Base-by-base conservation (phyloP, 2,113 vertebrate species). In the Rhagologus leucostigma region DNA sequence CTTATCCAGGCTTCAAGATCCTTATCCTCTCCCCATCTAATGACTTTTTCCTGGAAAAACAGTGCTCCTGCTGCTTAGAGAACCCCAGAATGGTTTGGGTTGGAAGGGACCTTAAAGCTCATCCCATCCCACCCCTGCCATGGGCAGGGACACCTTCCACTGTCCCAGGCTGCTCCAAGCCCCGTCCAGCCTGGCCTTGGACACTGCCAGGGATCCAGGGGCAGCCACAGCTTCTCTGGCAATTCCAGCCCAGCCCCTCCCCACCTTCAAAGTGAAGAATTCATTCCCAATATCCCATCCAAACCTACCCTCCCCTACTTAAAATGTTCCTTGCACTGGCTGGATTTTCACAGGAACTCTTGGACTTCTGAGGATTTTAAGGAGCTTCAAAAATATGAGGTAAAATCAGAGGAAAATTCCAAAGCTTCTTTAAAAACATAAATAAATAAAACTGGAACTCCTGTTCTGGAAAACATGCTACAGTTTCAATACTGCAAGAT, bases 101-200 rank as follows among this genome's bases (percentile, higher is more conserved):
- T 32, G 30, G 16, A 32, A 47, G 21, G 22, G 13, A 29, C 11
- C 1, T 39, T 39, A 30, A 67, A 82, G 0, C 4, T 1, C 55
- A 55, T 11, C 41, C 17, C 3, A 2, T 41, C 0, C 37, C 52
- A 33, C 6, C 35, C 16, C 15, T 11, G 24, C 41, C 65, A 32
- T 18, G 33, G 11, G 52, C 62, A 67, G 53, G 17, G 73, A 60
- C 42, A 23, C 4, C 19, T 75, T 0, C 62, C 62, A 18, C 26
- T 3, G 0, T 6, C 41, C 41, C 87, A 42, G 55, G 60, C 0
- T 35, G 41, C n/a, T 90, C 55, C 59, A 4, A 16, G 5, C 17
- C 41, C 9, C 3, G 0, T 80, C 50, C 78, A 75, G 0, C 46
- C 39, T 20, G 24, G 16, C 69, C n/a, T 62, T 16, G 60, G 53